Percentiles rank a stretch among this genome's conserved stretches.
These are phyloP conservation scores for Xyrichtys novacula DNA, from an alignment of 2,797 vertebrate species.

Conservation along the genomic window DNA sequence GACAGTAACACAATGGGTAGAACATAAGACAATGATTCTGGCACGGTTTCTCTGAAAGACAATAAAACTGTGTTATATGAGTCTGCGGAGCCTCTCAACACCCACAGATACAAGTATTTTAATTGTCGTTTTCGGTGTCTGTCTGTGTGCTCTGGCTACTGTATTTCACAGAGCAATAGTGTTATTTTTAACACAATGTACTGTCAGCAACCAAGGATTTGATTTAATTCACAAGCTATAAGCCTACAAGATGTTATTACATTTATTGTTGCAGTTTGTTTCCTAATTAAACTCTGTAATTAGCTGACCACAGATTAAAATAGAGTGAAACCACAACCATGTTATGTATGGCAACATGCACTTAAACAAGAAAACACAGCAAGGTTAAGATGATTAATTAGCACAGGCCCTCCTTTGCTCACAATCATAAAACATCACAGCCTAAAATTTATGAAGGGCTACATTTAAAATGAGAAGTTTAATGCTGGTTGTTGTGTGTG, in stretches of 20 bases:
- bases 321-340: background rate
- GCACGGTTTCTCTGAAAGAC: background rate
- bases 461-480: slow-evolving; percentile 3
- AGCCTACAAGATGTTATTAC: background rate
- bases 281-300: background rate
- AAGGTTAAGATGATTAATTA: background rate
- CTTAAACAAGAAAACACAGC: background rate
- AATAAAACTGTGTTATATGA: background rate
- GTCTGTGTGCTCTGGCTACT: background rate
- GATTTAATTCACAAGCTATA: slow-evolving; percentile 5
- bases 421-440: background rate
- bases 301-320: background rate
- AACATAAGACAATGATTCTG: background rate
- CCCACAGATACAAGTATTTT: slow-evolving; percentile 2
- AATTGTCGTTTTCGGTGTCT: background rate
- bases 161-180: background rate
- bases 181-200: background rate
- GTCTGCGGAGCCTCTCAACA: background rate
- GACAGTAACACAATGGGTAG: background rate
- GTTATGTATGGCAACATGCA: background rate
- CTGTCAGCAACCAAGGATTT: background rate
- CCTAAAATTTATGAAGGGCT: background rate
- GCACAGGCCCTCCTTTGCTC: background rate
- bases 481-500: background rate
- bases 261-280: background rate